These are phyloP conservation scores for Zaprionus vittiger DNA, from an alignment of 1,140 invertebrate species.

Conservation along the genomic window DNA sequence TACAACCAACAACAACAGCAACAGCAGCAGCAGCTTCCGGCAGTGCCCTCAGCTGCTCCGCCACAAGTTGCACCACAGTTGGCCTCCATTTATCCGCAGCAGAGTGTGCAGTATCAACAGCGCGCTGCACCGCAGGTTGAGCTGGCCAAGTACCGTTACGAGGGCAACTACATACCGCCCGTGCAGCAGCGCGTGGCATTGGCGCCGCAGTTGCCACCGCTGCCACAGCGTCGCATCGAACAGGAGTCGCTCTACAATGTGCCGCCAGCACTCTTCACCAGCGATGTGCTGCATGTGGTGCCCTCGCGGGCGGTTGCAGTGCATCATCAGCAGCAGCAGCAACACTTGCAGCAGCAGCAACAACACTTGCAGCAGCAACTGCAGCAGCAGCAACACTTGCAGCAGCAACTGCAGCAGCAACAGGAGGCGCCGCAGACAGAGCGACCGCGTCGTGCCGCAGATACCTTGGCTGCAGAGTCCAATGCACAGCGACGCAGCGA, in stretches of 20 bases:
- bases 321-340: slow-evolving; percentile 49
- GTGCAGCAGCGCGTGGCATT: slow-evolving; percentile 45
- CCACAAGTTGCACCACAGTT: not conserved
- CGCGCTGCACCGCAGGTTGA: slow-evolving; percentile 64
- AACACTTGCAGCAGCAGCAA: slow-evolving; percentile 2
- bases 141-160: slow-evolving; percentile 73
- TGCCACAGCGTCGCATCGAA: slow-evolving; percentile 28
- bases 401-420: slow-evolving; percentile 6
- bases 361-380: slow-evolving; percentile 32
- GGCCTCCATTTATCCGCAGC: slow-evolving; percentile 54
- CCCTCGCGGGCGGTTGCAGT: slow-evolving; percentile 47
- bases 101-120: slow-evolving; percentile 65
- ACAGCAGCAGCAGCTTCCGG: slow-evolving; percentile 5
- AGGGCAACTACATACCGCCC: slow-evolving; percentile 71
- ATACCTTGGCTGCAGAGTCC: slow-evolving; percentile 45
- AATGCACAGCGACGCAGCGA: not conserved
- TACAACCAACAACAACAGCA: slow-evolving; percentile 64
- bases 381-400: slow-evolving; percentile 10
- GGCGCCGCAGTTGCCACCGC: slow-evolving; percentile 20
- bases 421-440: slow-evolving; percentile 22
- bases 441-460: slow-evolving; percentile 46
- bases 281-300: slow-evolving; percentile 69
- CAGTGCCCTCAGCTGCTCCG: slow-evolving; percentile 3
- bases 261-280: slow-evolving; percentile 68
- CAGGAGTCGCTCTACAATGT: slow-evolving; percentile 55